phyloP scores from a whole-genome alignment of 2,797 vertebrate genomes.

The Manis pentadactyla region DNA sequence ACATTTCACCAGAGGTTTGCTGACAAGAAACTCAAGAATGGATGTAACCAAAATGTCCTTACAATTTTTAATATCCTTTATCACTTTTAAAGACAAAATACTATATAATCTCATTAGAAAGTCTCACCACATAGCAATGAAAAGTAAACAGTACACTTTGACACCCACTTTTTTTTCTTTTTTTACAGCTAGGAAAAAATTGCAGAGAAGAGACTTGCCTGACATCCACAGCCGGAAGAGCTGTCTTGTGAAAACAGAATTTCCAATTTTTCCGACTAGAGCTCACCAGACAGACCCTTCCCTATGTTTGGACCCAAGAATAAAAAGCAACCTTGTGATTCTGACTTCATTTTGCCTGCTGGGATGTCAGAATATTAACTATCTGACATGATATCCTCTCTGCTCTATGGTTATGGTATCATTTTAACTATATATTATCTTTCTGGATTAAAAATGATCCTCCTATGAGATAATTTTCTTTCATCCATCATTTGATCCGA shows the following conservation, averaged over 20 bases:
- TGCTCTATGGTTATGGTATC: conserved; percentile 41
- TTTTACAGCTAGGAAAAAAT: not conserved
- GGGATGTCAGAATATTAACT: conserved; percentile 30
- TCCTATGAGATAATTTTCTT: conserved; percentile 45
- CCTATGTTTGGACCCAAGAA: conserved; percentile 9
- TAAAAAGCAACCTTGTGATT: not conserved
- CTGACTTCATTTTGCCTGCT: conserved; percentile 43
- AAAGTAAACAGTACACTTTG: not conserved
- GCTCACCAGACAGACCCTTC: not conserved
- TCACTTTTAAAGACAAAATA: not conserved
- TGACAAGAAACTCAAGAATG: not conserved
- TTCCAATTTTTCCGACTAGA: not conserved
- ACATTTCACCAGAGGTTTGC: not conserved
- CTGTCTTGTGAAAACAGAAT: not conserved
- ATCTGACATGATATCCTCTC: conserved; percentile 5
- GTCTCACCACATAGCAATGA: not conserved
- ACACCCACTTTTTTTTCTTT: not conserved
- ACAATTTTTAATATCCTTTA: not conserved
- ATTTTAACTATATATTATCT: conserved; percentile 56
- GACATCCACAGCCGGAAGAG: not conserved
- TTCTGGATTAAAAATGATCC: conserved; percentile 32
- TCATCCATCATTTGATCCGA: conserved; percentile 47
- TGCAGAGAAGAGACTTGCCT: not conserved
- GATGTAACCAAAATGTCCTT: not conserved
- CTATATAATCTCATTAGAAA: not conserved